Conservation (phyloP, 2,888 invertebrate species). For the Darwinula stevensoni region DNA sequence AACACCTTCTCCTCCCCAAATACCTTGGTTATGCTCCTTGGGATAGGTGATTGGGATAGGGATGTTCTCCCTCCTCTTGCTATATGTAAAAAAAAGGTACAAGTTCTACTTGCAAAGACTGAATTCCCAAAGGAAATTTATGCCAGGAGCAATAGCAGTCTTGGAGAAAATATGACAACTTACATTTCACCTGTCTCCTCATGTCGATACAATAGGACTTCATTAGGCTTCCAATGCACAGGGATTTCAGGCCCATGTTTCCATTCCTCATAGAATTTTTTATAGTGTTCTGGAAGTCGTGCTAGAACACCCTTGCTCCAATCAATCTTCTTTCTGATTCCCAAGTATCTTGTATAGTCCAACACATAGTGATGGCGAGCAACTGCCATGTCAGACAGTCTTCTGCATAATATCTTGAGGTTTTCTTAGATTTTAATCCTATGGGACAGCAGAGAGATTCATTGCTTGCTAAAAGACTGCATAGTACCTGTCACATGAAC, state of each 20-base stretch:
- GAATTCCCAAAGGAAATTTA: background rate
- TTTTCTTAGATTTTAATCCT: too few species aligned
- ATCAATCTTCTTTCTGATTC: too few species aligned
- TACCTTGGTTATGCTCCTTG: conserved; percentile 42
- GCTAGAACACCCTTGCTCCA: background rate
- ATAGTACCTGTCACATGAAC: too few species aligned
- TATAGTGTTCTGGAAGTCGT: conserved; percentile 41
- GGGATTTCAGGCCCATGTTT: conserved; percentile 27
- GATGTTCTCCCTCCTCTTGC: conserved; percentile 36
- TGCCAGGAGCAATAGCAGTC: background rate
- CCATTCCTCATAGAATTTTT: conserved; percentile 64
- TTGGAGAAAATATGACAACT: conserved; percentile 10
- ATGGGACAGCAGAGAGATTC: too few species aligned
- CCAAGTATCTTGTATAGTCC: too few species aligned
- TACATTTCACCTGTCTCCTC: conserved; percentile 40
- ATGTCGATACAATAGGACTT: conserved; percentile 38
- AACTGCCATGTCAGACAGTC: too few species aligned
- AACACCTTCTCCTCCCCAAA: conserved; percentile 92
- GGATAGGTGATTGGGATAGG: conserved; percentile 46
- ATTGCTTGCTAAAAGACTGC: too few species aligned
- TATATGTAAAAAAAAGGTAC: conserved; percentile 12
- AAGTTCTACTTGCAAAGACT: conserved; percentile 1
- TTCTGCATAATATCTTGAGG: too few species aligned
- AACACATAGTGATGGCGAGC: too few species aligned
- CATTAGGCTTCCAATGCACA: conserved; percentile 37